Base-by-base conservation (phyloP, 2,797 vertebrate genomes). In the Xenops minutus region DNA sequence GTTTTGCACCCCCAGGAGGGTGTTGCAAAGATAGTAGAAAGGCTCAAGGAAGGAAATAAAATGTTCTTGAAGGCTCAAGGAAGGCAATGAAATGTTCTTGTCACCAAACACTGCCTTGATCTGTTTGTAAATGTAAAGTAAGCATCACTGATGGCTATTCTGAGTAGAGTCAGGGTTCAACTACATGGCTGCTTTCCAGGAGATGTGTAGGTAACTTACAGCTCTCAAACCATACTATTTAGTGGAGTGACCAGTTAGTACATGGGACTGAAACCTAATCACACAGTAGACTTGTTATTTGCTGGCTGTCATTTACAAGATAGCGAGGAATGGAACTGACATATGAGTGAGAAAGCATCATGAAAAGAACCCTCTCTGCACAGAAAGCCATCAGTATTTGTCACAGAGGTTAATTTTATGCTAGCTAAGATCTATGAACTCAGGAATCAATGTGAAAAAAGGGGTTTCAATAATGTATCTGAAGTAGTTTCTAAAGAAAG, bases 401-500 rank as follows among this genome's bases (percentile, higher is more conserved):
- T 64, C 81, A 48, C 6, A 62, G 46, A 86, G 12, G 12, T 62
- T 86, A 68, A 68, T 61, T 72, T 89, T 62, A 23, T 86, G 19
- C 46, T 84, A 9, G 49, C 68, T 90, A 6, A n/a, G 43, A 52
- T 80, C 27, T 79, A 18, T 39, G 16, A 79, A 43, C n/a, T 79
- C 16, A 20, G 76, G 87, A 59, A 55, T 10, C 20, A 82, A 59
- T 34, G 21, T 39, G 23, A 36, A 67, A 87, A 64, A 36, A 29
- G 10, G 11, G 3, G 8, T 2, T 75, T 85, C 78, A 89, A 84
- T 66, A 56, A 59, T 67, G 13, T 52, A 27, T 93, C 93, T 93
- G 81, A 89, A 92, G 64, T 13, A 49, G 32, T 88, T 89, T 85
- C 52, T 77, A 56, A 63, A 82, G 59, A 89, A 85, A 85, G 39